These are phyloP conservation scores for Fukomys damarensis DNA, from an alignment of 2,113 vertebrate species.

Conservation along the genomic window DNA sequence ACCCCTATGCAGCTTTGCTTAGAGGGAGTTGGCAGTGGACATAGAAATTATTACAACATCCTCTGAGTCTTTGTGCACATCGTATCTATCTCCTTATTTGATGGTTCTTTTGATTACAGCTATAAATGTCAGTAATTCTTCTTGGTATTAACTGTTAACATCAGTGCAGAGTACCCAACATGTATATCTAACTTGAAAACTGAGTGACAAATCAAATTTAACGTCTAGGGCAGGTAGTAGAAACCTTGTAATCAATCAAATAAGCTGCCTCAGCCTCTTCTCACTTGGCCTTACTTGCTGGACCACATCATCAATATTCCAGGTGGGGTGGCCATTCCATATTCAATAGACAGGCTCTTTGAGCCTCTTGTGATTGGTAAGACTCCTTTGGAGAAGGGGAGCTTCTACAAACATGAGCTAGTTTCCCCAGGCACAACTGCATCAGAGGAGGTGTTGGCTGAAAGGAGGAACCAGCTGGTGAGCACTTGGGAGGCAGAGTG, in stretches of 20 bases:
- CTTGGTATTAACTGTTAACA: conserved; percentile 47
- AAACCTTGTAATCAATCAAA: conserved; percentile 31
- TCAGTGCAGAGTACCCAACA: background rate
- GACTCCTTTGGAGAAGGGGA: background rate
- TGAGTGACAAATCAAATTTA: background rate
- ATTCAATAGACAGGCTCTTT: background rate
- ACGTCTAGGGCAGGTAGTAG: conserved; percentile 3
- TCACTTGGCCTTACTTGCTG: background rate
- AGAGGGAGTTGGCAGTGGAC: conserved; percentile 48
- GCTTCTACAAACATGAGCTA: background rate
- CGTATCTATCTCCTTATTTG: conserved; percentile 28
- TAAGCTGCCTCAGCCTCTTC: background rate
- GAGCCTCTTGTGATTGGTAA: background rate
- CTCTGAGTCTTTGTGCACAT: background rate
- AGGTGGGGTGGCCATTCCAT: background rate
- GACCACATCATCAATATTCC: background rate
- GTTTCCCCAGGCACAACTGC: background rate
- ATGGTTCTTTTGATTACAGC: conserved; percentile 65
- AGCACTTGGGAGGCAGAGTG: background rate
- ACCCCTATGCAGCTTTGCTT: conserved; percentile 53
- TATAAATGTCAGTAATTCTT: conserved; percentile 68
- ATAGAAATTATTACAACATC: conserved; percentile 43
- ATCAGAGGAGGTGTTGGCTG: background rate
- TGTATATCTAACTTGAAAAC: conserved; percentile 58
- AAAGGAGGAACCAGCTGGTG: background rate